phyloP scores from a whole-genome alignment of 2,888 invertebrate species.

The Coleophora flavipennella region DNA sequence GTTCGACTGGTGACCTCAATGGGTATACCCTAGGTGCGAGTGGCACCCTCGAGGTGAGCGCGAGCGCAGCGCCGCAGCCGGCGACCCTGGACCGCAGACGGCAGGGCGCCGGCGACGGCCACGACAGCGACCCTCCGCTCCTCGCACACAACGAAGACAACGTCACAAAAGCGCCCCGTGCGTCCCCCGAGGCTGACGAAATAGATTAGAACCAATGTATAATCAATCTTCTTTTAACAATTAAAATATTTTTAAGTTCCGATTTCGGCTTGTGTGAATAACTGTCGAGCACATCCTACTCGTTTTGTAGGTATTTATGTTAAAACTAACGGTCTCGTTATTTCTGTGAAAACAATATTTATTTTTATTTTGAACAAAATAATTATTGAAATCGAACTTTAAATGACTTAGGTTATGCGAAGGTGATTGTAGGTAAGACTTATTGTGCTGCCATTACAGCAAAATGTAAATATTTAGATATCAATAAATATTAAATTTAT shows the following conservation, averaged over 20 bases:
- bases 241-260: slow-evolving; percentile 28
- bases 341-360: too few relatives aligned
- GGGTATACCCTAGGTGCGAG: slow-evolving; percentile 24
- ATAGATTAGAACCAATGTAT: slow-evolving; percentile 43
- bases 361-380: slow-evolving; percentile 3
- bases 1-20: slow-evolving; percentile 19
- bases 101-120: slow-evolving; percentile 20
- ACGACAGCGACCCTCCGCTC: slow-evolving; percentile 28
- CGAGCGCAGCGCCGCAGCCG: slow-evolving; percentile 17
- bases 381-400: not conserved
- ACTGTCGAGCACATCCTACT: slow-evolving; percentile 1
- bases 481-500: slow-evolving; percentile 25
- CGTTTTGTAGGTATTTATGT: too few relatives aligned
- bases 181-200: slow-evolving; percentile 50
- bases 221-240: slow-evolving; percentile 23
- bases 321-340: too few relatives aligned
- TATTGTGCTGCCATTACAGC: slow-evolving; percentile 48
- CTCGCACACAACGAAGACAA: slow-evolving; percentile 14
- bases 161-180: slow-evolving; percentile 31
- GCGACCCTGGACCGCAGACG: slow-evolving; percentile 57
- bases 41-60: slow-evolving; percentile 18
- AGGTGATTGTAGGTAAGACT: slow-evolving; percentile 53
- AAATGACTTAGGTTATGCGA: slow-evolving; percentile 18
- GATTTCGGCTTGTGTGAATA: slow-evolving; percentile 41
- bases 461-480: slow-evolving; percentile 55